Percentiles rank a stretch among this genome's conserved stretches.
Conservation (phyloP, 2,113 vertebrate genomes). For the Origma solitaria region DNA sequence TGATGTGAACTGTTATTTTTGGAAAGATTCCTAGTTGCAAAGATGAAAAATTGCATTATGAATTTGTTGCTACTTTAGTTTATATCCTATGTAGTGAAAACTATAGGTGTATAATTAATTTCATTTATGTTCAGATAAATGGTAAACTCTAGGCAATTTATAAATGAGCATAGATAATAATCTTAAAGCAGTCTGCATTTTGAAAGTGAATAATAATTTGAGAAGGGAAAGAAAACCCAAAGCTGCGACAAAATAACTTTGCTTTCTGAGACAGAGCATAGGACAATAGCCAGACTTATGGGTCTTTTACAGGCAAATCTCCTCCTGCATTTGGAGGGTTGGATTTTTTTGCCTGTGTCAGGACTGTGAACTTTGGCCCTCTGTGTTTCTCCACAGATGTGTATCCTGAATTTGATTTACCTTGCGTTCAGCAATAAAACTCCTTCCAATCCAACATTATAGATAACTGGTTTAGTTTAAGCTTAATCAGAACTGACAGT, state of each 20-base stretch:
- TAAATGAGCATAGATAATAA: not conserved
- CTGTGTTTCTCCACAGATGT: constrained; percentile 40
- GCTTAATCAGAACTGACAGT: constrained; percentile 24
- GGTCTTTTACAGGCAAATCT: not conserved
- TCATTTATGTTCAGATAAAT: constrained; percentile 15
- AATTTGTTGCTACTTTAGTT: constrained; percentile 24
- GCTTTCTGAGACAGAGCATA: not conserved
- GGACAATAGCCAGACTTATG: not conserved
- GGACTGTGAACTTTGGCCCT: constrained; percentile 25
- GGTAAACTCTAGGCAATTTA: not conserved
- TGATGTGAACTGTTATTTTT: not conserved
- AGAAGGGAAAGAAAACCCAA: not conserved
- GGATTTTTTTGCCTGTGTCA: not conserved
- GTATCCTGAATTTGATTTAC: constrained; percentile 35
- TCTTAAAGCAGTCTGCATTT: not conserved
- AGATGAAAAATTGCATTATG: constrained; percentile 27
- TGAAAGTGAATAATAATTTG: not conserved
- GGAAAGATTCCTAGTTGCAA: not conserved
- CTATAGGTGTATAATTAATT: constrained; percentile 1
- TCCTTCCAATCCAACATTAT: constrained; percentile 5
- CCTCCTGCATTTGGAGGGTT: not conserved
- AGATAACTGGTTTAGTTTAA: constrained; percentile 54
- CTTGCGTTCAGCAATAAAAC: constrained; percentile 28
- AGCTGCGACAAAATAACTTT: not conserved
- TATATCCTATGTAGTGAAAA: not conserved